These are phyloP conservation scores for Cryptophagus acutangulus DNA, from an alignment of 2,888 invertebrate genomes.

Conservation along the genomic window DNA sequence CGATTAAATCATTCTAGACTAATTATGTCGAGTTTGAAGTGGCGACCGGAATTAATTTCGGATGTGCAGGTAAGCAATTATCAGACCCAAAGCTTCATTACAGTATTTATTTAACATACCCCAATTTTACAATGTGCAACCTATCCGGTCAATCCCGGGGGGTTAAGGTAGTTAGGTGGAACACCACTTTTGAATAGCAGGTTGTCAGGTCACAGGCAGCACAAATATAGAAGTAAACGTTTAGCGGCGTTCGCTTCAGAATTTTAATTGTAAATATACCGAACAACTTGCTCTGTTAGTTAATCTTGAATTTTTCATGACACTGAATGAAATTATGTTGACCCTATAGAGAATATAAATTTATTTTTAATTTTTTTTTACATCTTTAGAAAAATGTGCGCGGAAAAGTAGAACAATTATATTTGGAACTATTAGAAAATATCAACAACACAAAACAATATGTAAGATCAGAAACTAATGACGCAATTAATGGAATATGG, in stretches of 20 bases:
- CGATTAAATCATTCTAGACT: constrained; percentile 79
- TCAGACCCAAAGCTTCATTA: neutral
- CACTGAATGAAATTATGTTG: too few species aligned
- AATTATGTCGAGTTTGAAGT: constrained; percentile 71
- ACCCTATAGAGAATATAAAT: neutral
- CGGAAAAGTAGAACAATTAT: constrained; percentile 47
- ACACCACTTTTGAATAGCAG: too few species aligned
- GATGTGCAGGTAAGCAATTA: constrained; percentile 54
- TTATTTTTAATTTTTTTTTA: constrained; percentile 13
- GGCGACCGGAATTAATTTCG: constrained; percentile 69
- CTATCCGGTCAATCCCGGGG: too few species aligned
- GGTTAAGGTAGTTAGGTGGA: too few species aligned
- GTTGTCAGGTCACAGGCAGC: too few species aligned
- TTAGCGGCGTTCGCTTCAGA: too few species aligned
- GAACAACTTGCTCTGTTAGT: too few species aligned
- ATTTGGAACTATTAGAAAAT: constrained; percentile 51
- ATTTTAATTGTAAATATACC: too few species aligned
- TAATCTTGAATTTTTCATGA: too few species aligned
- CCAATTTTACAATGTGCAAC: too few species aligned
- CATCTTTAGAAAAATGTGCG: constrained; percentile 49
- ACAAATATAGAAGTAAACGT: too few species aligned
- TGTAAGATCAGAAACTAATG: constrained; percentile 64
- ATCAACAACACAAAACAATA: constrained; percentile 64
- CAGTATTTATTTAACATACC: too few species aligned
- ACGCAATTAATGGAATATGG: constrained; percentile 68